Conservation (phyloP, 2,797 vertebrate species). For the Muscicapa comitata region DNA sequence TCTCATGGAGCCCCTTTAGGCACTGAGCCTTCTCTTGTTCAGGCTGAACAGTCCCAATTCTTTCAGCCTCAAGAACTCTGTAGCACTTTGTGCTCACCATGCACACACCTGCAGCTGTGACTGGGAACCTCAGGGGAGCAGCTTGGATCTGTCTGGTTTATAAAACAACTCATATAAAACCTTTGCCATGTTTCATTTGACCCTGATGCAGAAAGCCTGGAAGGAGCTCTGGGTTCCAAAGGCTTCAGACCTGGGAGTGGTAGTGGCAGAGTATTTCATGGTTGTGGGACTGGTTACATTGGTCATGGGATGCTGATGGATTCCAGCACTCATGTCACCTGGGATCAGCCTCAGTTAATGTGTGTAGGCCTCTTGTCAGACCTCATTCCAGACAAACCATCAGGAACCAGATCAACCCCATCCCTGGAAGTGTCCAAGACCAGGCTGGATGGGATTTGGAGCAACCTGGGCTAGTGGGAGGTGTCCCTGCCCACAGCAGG, state of each 20-base stretch:
- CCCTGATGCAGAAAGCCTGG: background rate
- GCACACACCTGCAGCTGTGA: background rate
- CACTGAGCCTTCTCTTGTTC: background rate
- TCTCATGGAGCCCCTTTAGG: background rate
- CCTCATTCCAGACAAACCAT: background rate
- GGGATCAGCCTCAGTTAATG: background rate
- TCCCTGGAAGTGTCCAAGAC: background rate
- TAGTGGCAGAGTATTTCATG: background rate
- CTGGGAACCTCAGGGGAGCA: background rate
- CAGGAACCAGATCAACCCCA: background rate
- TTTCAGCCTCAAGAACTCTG: background rate
- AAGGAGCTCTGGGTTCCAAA: background rate
- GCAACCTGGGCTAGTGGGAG: background rate
- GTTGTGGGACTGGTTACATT: background rate
- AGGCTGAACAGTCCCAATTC: background rate
- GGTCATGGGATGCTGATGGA: background rate
- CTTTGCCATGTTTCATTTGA: background rate
- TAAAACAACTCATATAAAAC: background rate
- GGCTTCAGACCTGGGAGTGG: background rate
- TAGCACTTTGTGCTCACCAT: background rate
- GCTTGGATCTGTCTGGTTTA: background rate
- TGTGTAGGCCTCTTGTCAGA: background rate
- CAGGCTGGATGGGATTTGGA: background rate
- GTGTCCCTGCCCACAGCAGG: background rate
- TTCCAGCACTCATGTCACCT: background rate